A percentile compares a stretch with the other conserved stretches of the same genome.
phyloP scores from a whole-genome alignment of 1,140 invertebrate species.

The Popillia japonica region DNA sequence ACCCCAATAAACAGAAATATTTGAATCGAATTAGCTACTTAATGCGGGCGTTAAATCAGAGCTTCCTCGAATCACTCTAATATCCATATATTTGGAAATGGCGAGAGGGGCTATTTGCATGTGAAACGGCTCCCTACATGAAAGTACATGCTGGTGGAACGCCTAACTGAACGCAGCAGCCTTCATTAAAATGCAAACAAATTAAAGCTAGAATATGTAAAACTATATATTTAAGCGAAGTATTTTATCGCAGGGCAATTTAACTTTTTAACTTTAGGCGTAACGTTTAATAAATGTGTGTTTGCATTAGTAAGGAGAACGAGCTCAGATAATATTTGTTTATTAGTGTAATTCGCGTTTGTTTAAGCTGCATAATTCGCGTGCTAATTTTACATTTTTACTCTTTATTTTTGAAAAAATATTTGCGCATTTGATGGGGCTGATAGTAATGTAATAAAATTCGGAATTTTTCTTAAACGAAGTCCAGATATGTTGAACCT shows the following conservation, averaged over 20 bases:
- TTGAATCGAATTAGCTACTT: background rate
- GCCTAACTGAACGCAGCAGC: background rate
- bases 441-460: too few species aligned
- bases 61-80: background rate
- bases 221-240: background rate
- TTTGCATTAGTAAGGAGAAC: background rate
- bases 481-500: too few species aligned
- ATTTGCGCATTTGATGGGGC: too few species aligned
- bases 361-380: too few species aligned
- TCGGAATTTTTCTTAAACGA: too few species aligned
- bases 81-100: background rate
- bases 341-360: background rate
- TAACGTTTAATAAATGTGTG: background rate
- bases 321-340: background rate
- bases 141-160: background rate
- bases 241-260: background rate
- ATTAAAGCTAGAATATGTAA: constrained; percentile 6
- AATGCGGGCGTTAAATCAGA: background rate
- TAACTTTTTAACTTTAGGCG: constrained; percentile 3
- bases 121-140: background rate
- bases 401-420: too few species aligned
- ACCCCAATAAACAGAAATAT: background rate
- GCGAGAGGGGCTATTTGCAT: background rate
- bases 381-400: too few species aligned
- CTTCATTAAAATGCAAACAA: constrained; percentile 19